Base-by-base conservation (phyloP, 2,113 vertebrate species). In the Saccopteryx leptura region DNA sequence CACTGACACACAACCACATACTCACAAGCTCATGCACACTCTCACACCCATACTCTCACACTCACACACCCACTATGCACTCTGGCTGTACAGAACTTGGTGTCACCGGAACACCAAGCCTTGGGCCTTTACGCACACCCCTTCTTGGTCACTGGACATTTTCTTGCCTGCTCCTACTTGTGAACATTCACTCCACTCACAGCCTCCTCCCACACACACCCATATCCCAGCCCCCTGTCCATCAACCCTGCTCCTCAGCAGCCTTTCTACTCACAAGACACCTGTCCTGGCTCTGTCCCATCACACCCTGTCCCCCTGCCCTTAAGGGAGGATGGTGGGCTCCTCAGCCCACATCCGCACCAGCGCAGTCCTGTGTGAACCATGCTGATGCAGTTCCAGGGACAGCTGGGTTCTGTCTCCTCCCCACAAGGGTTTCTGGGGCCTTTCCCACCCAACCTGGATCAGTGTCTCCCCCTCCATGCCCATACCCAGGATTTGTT, bases 101-200 rank as follows among this genome's bases (percentile, higher is more conserved):
- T 14, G 12, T 28, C 13, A 14, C 28, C 5, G 6, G 63, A 69
- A 8, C 31, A n/a, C 65, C 31, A 68, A 31, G 12, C 3, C n/a
- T 54, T 31, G 58, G 79, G 58, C 58, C 12, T 26, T 17, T 39
- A n/a, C 74, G 9, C 50, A 5, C 1, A 18, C n/a, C n/a, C 76
- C 11, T 12, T 7, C 28, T 9, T 23, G 2, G 8, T 52, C 31
- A 4, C 33, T 0, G 0, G 52, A 24, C 46, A 19, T 15, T 23
- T 31, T 76, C 3, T 4, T 15, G 26, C 65, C 24, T 17, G 23
- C 18, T 18, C 46, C 9, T 15, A 7, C 66, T 52, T 12, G 4
- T 1, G n/a, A 72, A 9, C 4, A 4, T 10, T 26, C 14, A 2
- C 28, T 13, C 18, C 21, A 24, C 61, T 18, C 58, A 7, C 19